Conservation (phyloP, 2,113 vertebrate species). For the Cavia aperea region DNA sequence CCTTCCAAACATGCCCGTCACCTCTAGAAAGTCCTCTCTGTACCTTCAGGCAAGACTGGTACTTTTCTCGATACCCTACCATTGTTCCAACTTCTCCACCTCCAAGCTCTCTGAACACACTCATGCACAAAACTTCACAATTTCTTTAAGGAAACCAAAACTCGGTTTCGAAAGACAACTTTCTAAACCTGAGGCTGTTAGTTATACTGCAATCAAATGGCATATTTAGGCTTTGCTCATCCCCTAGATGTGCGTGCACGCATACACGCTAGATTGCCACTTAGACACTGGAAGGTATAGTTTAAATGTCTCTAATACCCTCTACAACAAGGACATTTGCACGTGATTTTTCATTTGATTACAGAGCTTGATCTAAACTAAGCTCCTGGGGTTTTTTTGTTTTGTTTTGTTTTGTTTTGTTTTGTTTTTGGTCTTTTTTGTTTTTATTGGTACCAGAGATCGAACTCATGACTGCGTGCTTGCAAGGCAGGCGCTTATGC, state of each 20-base stretch:
- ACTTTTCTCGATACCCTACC: neutral
- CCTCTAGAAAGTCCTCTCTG: neutral
- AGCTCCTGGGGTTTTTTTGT: neutral
- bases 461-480: too few species aligned
- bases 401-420: too few species aligned
- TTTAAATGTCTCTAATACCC: constrained; percentile 55
- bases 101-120: neutral
- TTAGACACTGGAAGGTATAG: constrained; percentile 42
- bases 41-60: neutral
- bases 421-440: too few species aligned
- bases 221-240: constrained; percentile 45
- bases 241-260: neutral
- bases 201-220: constrained; percentile 55
- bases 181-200: constrained; percentile 48
- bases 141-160: constrained; percentile 17
- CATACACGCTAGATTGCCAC: constrained; percentile 27
- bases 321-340: constrained; percentile 52
- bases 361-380: constrained; percentile 41
- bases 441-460: too few species aligned
- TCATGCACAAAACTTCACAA: neutral
- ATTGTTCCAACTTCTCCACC: neutral
- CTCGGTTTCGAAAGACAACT: constrained; percentile 51
- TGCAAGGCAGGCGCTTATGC: too few species aligned
- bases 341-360: constrained; percentile 44
- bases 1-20: neutral